Conservation (phyloP, 2,113 vertebrate genomes). For the Oncorhynchus masou region DNA sequence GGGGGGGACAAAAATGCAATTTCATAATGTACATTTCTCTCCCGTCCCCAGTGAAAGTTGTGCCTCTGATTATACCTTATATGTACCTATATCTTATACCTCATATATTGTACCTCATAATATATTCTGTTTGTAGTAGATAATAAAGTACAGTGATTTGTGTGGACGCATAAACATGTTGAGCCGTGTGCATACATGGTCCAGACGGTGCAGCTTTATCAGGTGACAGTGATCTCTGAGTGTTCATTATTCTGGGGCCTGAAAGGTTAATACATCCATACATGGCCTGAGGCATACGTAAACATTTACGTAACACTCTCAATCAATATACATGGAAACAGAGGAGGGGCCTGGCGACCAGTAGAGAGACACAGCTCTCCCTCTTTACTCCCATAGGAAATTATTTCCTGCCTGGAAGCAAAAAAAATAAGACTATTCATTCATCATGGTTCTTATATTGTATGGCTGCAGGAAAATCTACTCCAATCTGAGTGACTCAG, state of each 20-base stretch:
- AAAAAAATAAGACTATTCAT: slow-evolving; percentile 49
- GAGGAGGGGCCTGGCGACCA: neutral
- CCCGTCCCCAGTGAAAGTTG: too few species aligned
- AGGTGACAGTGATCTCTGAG: slow-evolving; percentile 58
- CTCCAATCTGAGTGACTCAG: slow-evolving; percentile 32
- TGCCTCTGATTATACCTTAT: too few species aligned
- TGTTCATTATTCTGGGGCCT: slow-evolving; percentile 46
- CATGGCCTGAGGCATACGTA: slow-evolving; percentile 11
- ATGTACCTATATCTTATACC: too few species aligned
- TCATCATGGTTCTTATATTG: slow-evolving; percentile 41
- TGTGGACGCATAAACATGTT: slow-evolving; percentile 35
- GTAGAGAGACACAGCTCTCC: slow-evolving; percentile 9
- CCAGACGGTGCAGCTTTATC: slow-evolving; percentile 31
- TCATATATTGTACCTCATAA: too few species aligned
- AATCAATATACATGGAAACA: slow-evolving; percentile 32
- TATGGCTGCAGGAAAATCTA: slow-evolving; percentile 18
- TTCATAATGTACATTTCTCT: too few species aligned
- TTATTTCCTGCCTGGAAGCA: slow-evolving; percentile 31
- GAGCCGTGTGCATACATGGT: slow-evolving; percentile 18
- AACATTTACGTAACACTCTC: slow-evolving; percentile 30
- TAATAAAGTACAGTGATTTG: neutral
- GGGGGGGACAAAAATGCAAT: too few species aligned
- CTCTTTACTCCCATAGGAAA: slow-evolving; percentile 39
- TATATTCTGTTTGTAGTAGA: too few species aligned
- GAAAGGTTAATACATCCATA: slow-evolving; percentile 56